Base-by-base conservation (phyloP, 2,113 vertebrate species). In the Tiliqua scincoides region DNA sequence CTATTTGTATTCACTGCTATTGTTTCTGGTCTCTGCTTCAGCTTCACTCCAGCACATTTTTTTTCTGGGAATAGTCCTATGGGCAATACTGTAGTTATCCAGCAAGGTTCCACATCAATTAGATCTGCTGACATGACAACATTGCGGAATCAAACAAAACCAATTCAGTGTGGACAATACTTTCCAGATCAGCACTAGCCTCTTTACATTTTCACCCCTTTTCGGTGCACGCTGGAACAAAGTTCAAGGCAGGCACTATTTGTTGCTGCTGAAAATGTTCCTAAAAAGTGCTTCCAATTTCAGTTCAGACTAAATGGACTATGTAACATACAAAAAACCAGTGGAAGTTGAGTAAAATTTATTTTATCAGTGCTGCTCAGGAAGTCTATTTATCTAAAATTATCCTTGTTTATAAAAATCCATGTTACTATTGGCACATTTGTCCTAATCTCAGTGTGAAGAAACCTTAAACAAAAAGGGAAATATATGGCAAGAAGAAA, bases 291-390 rank as follows among this genome's bases (percentile, higher is more conserved):
- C 12, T 9, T 10, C n/a, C 17, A 59, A 54, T 76, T 52, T n/a
- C 18, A 30, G 52, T 77, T 77, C 75, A 77, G 17, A 1, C 18
- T 77, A 23, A 85, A 89, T 67, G 27, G 85, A 73, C 57, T 88
- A 80, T 20, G 1, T 35, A 90, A 91, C 81, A 91, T 89, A 71
- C 85, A 68, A 0, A 0, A 68, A 92, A 82, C 67, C 67, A 80
- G 79, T 57, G 86, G 79, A 92, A 92, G 63, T 89, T 89, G 91
- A 93, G 86, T 83, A 91, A 83, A 85, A 86, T 93, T 92, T 92
- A 91, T 93, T 93, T 94, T 92, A 92, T 88, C 92, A 89, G 84
- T 80, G 35, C 72, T 90, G 62, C 88, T 65, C 63, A 76, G 93
- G 91, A 93, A 92, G 77, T 70, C 83, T 93, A 82, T 52, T 82